phyloP scores from a whole-genome alignment of 2,888 invertebrate species.

The Drosophila prolongata region DNA sequence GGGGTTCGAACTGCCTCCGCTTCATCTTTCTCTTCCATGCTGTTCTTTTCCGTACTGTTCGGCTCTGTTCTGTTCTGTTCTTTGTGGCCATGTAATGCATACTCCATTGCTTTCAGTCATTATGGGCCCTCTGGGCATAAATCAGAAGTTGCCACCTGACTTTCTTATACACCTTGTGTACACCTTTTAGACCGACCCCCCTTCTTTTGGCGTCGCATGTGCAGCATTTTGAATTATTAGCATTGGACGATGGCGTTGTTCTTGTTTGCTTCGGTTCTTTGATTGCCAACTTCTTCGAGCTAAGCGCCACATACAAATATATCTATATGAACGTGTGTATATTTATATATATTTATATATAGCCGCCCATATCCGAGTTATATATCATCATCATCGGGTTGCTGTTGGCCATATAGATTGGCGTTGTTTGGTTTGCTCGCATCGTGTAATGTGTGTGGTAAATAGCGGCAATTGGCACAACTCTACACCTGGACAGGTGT shows the following conservation, averaged over 20 bases:
- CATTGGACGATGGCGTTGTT: constrained; percentile 44
- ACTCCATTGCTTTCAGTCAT: constrained; percentile 75
- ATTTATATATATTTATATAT: background rate
- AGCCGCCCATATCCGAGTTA: constrained; percentile 34
- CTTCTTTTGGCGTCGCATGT: constrained; percentile 58
- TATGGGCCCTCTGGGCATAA: constrained; percentile 63
- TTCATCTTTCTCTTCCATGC: constrained; percentile 1
- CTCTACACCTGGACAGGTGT: constrained; percentile 24
- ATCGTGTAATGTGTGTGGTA: constrained; percentile 70
- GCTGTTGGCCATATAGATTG: constrained; percentile 53
- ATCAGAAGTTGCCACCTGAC: constrained; percentile 40
- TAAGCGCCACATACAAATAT: constrained; percentile 45
- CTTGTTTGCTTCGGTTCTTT: constrained; percentile 57
- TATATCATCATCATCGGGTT: constrained; percentile 45
- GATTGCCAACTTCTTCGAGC: constrained; percentile 63
- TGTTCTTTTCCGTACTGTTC: background rate
- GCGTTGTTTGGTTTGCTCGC: constrained; percentile 62
- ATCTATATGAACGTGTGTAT: background rate
- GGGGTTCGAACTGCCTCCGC: constrained; percentile 32
- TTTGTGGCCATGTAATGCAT: constrained; percentile 59
- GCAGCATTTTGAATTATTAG: constrained; percentile 75
- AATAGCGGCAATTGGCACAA: constrained; percentile 58
- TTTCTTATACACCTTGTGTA: constrained; percentile 18
- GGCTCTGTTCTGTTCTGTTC: background rate
- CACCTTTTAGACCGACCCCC: constrained; percentile 9